Conservation (phyloP, 2,797 vertebrate genomes). For the Acomys russatus region DNA sequence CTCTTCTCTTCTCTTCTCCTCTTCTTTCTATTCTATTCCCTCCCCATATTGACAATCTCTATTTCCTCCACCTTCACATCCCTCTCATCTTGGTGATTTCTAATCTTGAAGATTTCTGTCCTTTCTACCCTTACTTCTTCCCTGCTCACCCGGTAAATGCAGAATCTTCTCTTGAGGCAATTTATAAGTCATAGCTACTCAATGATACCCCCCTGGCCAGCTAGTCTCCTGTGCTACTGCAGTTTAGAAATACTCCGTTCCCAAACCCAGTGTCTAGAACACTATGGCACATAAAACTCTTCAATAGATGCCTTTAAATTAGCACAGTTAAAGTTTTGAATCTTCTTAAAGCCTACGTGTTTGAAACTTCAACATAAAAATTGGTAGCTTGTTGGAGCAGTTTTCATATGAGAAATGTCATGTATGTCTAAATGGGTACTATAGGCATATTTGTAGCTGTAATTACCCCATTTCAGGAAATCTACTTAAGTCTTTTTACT, state of each 20-base stretch:
- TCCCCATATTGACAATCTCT: not conserved
- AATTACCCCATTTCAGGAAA: slow-evolving; percentile 31
- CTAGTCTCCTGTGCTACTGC: not conserved
- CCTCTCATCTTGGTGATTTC: not conserved
- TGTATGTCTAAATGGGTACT: not conserved
- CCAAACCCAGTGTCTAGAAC: not conserved
- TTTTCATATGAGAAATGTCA: slow-evolving; percentile 23
- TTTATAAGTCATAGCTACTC: not conserved
- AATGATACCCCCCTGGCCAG: not conserved
- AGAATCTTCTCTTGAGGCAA: not conserved
- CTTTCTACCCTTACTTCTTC: not conserved
- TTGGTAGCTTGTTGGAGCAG: not conserved
- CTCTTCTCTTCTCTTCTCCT: not conserved
- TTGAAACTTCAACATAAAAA: not conserved
- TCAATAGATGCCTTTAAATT: slow-evolving; percentile 14
- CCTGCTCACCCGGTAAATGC: not conserved
- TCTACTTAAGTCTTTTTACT: slow-evolving; percentile 47
- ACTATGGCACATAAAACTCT: not conserved
- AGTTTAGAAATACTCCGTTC: not conserved
- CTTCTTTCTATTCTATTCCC: not conserved
- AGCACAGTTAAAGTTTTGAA: not conserved
- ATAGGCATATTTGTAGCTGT: slow-evolving; percentile 42
- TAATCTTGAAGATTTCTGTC: not conserved
- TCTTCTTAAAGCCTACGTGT: not conserved
- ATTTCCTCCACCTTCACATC: not conserved